These are phyloP conservation scores for Eupithecia exiguata DNA, from an alignment of 2,888 invertebrate species.

Conservation along the genomic window DNA sequence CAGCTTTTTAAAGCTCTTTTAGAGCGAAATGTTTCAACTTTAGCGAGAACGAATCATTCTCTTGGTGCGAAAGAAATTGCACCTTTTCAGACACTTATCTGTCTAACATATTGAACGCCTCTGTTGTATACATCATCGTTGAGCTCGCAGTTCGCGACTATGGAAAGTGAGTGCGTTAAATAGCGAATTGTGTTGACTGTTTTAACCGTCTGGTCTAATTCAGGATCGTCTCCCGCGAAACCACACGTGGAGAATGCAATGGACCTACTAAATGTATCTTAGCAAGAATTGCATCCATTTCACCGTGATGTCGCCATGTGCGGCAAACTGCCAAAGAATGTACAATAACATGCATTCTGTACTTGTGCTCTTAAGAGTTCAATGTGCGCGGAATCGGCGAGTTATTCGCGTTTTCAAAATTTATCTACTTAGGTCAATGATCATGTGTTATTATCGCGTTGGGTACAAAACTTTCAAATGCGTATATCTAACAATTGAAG, in stretches of 20 bases:
- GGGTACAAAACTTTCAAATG: not conserved
- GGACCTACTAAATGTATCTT: constrained; percentile 42
- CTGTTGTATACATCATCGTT: not conserved
- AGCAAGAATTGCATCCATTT: constrained; percentile 48
- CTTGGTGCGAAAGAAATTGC: not conserved
- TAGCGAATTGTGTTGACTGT: not conserved
- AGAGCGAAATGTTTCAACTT: not conserved
- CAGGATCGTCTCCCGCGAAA: constrained; percentile 21
- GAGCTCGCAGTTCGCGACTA: not conserved
- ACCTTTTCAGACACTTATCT: not conserved
- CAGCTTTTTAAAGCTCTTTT: constrained; percentile 18
- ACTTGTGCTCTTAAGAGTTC: constrained; percentile 45
- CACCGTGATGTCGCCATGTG: constrained; percentile 49
- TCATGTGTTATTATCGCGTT: constrained; percentile 35
- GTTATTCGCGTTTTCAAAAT: constrained; percentile 41
- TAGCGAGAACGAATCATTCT: not conserved
- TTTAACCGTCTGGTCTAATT: constrained; percentile 22
- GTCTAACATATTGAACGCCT: not conserved
- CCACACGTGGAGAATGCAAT: constrained; percentile 27
- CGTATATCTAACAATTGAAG: not conserved
- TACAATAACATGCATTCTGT: constrained; percentile 48
- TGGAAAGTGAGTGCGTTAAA: not conserved
- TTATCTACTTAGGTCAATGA: constrained; percentile 37
- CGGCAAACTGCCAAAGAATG: constrained; percentile 57
- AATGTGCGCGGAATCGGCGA: constrained; percentile 49